phyloP scores from a whole-genome alignment of 1,140 invertebrate species.

The Diabrotica undecimpunctata region DNA sequence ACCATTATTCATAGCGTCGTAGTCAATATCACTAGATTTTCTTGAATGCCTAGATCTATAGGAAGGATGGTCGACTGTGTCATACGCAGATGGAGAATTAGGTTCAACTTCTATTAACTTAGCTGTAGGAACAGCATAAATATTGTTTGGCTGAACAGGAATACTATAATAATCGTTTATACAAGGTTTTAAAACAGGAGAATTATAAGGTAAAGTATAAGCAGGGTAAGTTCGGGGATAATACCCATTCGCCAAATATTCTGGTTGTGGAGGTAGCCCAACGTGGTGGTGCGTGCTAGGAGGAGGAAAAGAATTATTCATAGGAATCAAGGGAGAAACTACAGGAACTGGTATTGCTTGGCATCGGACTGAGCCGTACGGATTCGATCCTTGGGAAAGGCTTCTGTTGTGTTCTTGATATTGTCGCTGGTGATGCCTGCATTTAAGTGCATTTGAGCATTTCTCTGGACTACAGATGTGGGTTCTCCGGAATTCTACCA shows the following conservation, averaged over 20 bases:
- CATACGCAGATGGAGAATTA: slow-evolving; percentile 30
- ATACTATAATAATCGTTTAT: slow-evolving; percentile 1
- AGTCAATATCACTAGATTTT: slow-evolving; percentile 20
- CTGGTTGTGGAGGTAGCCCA: slow-evolving; percentile 13
- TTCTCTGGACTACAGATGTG: slow-evolving; percentile 59
- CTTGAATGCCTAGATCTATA: slow-evolving; percentile 21
- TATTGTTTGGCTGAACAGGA: slow-evolving; percentile 8
- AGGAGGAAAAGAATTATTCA: slow-evolving; percentile 34
- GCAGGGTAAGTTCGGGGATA: slow-evolving; percentile 28
- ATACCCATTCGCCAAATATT: slow-evolving; percentile 28
- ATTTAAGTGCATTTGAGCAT: slow-evolving; percentile 51
- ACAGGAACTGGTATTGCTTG: slow-evolving; percentile 7
- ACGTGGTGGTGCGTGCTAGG: slow-evolving; percentile 22
- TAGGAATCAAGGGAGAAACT: background rate
- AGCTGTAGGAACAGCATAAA: slow-evolving; percentile 51
- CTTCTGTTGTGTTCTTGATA: slow-evolving; percentile 36
- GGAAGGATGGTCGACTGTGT: slow-evolving; percentile 26
- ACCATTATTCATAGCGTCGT: slow-evolving; percentile 17
- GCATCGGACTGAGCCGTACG: background rate
- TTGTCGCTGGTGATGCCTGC: slow-evolving; percentile 48
- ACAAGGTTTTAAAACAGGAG: background rate
- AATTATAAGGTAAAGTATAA: slow-evolving; percentile 21
- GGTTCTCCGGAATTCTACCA: slow-evolving; percentile 62
- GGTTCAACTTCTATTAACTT: slow-evolving; percentile 70
- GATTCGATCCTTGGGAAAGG: slow-evolving; percentile 23